phyloP scores from a whole-genome alignment of 2,113 vertebrate genomes.

The Peromyscus polionotus region DNA sequence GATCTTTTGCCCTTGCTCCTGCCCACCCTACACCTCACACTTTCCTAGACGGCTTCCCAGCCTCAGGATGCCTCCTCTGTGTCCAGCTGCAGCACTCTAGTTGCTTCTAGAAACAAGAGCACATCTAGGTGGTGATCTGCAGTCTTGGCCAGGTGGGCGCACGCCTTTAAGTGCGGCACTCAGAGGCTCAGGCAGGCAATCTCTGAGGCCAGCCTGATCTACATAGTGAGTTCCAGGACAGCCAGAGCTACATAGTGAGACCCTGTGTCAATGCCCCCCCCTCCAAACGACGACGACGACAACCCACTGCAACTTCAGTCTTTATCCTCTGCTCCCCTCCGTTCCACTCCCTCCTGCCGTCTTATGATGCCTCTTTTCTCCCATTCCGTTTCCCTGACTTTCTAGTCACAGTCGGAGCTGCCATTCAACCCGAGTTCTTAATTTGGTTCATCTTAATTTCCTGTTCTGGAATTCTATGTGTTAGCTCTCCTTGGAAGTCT shows the following conservation, averaged over 20 bases:
- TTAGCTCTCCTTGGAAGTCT: slow-evolving; percentile 9
- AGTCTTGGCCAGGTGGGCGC: neutral
- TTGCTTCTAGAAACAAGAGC: neutral
- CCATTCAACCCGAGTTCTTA: neutral
- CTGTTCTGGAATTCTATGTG: neutral
- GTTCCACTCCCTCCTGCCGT: neutral
- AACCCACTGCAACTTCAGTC: neutral
- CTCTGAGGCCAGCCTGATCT: neutral
- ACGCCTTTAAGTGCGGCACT: neutral
- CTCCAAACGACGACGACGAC: neutral
- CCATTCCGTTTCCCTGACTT: neutral
- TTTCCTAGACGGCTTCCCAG: neutral
- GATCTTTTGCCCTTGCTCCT: neutral
- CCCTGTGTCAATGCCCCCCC: neutral
- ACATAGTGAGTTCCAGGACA: neutral
- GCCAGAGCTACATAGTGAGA: neutral
- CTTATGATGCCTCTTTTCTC: slow-evolving; percentile 29
- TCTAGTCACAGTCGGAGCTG: slow-evolving; percentile 9
- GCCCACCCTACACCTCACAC: fast-evolving
- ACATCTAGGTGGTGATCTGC: neutral
- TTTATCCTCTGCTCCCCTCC: neutral
- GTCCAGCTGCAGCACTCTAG: neutral
- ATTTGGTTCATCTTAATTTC: slow-evolving; percentile 18
- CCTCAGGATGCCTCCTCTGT: neutral
- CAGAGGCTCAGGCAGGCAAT: neutral